Percentiles rank a stretch among this genome's conserved stretches.
Conservation (phyloP, 1,140 invertebrate genomes). For the Coptotermes formosanus region DNA sequence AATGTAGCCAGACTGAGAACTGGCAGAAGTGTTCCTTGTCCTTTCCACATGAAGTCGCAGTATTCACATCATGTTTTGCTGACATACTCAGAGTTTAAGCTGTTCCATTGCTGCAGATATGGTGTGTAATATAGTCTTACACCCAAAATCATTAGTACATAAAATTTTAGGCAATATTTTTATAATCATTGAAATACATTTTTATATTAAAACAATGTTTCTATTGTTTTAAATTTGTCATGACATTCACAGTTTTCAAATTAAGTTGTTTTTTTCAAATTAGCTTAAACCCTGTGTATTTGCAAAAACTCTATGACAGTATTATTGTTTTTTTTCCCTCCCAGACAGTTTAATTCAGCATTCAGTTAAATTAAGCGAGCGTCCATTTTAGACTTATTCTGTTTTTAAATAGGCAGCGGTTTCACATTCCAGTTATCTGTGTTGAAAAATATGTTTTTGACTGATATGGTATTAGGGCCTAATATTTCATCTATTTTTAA, state of each 20-base stretch:
- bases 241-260: not conserved
- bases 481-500: not conserved
- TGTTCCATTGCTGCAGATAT: not conserved
- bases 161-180: not conserved
- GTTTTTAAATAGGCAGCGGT: not conserved
- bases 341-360: not conserved
- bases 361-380: not conserved
- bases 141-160: not conserved
- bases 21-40: not conserved
- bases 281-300: slow-evolving; percentile 6
- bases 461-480: not conserved
- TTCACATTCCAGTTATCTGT: not conserved
- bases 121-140: not conserved
- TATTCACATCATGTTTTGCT: not conserved
- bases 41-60: not conserved
- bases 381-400: not conserved
- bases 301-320: not conserved
- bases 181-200: not conserved
- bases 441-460: not conserved
- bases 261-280: not conserved
- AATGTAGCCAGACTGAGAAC: not conserved
- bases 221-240: not conserved
- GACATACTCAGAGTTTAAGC: not conserved
- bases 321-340: not conserved
- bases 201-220: slow-evolving; percentile 1